These are phyloP conservation scores for Halcyon badia DNA, from an alignment of 2,797 vertebrate genomes.

Conservation along the genomic window DNA sequence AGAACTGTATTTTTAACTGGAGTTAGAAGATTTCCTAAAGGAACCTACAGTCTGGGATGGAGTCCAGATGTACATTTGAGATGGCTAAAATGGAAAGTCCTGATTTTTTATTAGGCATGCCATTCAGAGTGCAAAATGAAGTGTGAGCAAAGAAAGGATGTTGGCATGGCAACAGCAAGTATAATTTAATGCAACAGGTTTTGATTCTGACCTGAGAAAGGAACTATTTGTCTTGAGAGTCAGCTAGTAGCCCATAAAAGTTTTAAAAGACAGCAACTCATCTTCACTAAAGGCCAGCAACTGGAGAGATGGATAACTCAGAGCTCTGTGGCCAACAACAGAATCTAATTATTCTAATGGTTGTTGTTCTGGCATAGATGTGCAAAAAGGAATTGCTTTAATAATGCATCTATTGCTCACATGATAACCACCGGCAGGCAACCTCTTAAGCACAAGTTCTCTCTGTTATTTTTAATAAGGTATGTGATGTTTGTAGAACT, in stretches of 20 bases:
- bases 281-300: slow-evolving; percentile 11
- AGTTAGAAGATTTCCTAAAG: slow-evolving; percentile 66
- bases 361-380: not conserved
- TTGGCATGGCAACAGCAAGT: slow-evolving; percentile 61
- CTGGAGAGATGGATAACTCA: not conserved
- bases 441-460: not conserved
- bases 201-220: slow-evolving; percentile 59
- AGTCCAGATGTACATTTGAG: slow-evolving; percentile 69
- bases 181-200: slow-evolving; percentile 62
- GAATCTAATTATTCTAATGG: not conserved
- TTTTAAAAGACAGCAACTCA: slow-evolving; percentile 18
- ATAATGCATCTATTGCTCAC: not conserved
- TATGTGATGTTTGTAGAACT: not conserved
- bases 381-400: slow-evolving; percentile 23
- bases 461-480: not conserved
- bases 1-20: slow-evolving; percentile 38
- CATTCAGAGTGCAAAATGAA: slow-evolving; percentile 60
- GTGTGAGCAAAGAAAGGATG: slow-evolving; percentile 57
- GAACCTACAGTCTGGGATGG: slow-evolving; percentile 48
- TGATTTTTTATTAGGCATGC: slow-evolving; percentile 62
- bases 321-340: not conserved
- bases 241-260: slow-evolving; percentile 31
- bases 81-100: slow-evolving; percentile 64
- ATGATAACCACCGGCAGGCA: not conserved
- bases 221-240: slow-evolving; percentile 50